A percentile compares a stretch with the other conserved stretches of the same genome.
These are phyloP conservation scores for Pardalotus punctatus DNA, from an alignment of 2,113 vertebrate species.

Conservation along the genomic window DNA sequence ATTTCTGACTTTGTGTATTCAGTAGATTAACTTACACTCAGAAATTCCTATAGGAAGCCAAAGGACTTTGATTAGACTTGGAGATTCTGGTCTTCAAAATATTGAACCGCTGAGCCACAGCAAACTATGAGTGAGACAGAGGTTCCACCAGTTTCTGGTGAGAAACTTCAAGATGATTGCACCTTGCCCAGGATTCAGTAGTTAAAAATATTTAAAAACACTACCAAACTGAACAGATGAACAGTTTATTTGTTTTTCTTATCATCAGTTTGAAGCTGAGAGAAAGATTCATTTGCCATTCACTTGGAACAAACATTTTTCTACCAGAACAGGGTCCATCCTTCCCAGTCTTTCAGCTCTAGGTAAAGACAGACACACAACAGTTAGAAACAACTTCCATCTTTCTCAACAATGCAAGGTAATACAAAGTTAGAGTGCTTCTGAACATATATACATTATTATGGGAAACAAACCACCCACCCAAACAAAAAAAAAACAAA, in stretches of 20 bases:
- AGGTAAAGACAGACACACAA: neutral
- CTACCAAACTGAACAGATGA: neutral
- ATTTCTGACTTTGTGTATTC: neutral
- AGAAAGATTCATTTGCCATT: neutral
- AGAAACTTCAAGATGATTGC: neutral
- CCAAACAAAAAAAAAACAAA: too few species aligned
- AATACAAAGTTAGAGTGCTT: neutral
- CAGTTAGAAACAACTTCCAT: neutral
- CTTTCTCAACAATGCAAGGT: neutral
- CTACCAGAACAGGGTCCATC: neutral
- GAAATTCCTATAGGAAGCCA: neutral
- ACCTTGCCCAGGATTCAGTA: neutral
- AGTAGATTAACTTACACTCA: neutral
- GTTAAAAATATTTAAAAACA: neutral
- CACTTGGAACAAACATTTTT: neutral
- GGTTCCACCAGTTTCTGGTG: neutral
- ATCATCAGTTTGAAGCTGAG: neutral
- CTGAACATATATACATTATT: neutral
- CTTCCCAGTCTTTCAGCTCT: neutral
- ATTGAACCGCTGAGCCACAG: neutral
- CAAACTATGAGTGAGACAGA: neutral
- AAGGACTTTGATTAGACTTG: neutral
- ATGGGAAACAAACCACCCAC: rapidly evolving
- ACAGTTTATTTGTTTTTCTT: neutral
- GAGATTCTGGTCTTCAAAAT: neutral